Conservation (phyloP, 2,113 vertebrate species). For the Hippoglossus stenolepis region DNA sequence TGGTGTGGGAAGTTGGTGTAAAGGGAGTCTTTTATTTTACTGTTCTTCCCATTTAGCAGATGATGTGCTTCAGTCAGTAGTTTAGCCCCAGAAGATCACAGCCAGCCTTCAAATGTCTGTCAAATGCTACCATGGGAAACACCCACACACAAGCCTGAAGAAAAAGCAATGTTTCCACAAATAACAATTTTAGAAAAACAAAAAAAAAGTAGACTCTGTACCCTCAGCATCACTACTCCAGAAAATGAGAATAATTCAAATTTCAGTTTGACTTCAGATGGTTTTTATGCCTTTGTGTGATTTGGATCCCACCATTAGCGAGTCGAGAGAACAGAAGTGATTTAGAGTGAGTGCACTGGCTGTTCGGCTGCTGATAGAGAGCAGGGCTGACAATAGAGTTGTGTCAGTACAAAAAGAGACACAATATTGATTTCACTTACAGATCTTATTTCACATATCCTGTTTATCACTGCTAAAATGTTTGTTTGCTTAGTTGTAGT, state of each 20-base stretch:
- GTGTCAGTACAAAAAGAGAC: not conserved
- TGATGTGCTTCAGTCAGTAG: too few relatives aligned
- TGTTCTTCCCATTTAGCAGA: too few relatives aligned
- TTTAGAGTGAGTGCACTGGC: not conserved
- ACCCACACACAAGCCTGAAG: too few relatives aligned
- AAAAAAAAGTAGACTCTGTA: too few relatives aligned
- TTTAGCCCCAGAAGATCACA: too few relatives aligned
- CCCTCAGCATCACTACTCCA: too few relatives aligned
- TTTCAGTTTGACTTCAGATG: not conserved
- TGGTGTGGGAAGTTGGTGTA: too few relatives aligned
- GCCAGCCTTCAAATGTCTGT: too few relatives aligned
- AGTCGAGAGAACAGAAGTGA: not conserved
- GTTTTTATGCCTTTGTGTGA: not conserved
- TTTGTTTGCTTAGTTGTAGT: constrained; percentile 27
- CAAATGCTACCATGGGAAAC: too few relatives aligned
- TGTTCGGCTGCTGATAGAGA: not conserved
- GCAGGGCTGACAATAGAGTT: not conserved
- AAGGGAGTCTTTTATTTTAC: too few relatives aligned
- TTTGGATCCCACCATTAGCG: too few relatives aligned
- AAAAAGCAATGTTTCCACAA: not conserved
- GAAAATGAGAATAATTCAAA: not conserved
- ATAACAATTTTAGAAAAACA: not conserved
- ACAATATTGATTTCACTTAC: constrained; percentile 49
- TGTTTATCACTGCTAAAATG: constrained; percentile 31
- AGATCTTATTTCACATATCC: constrained; percentile 56